Evolutionary conservation across 2,888 invertebrate species (phyloP).

Genomic region (Caenorhabditis japonica): DNA sequence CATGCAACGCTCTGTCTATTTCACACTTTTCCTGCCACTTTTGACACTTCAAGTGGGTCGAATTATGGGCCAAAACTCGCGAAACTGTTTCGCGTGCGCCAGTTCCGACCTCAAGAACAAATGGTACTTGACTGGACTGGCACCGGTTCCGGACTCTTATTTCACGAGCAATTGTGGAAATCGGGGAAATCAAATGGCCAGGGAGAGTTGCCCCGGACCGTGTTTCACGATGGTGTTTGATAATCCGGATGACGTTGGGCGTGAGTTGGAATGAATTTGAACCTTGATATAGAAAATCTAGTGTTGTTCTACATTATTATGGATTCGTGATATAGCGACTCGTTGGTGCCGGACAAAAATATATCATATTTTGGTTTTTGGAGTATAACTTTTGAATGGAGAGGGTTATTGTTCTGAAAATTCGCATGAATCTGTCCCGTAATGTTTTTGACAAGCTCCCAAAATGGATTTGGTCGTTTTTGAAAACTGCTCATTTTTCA

Average conservation of each 20-base stretch:
- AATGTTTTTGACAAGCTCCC: no score
- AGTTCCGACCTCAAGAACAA: conserved; percentile 34
- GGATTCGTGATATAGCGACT: no score
- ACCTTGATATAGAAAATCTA: no score
- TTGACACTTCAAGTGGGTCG: not conserved
- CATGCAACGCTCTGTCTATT: not conserved
- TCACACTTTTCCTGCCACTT: not conserved
- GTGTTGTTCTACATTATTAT: no score
- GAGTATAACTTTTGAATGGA: no score
- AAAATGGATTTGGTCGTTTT: no score
- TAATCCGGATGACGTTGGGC: conserved; percentile 52
- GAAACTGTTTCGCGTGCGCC: conserved; percentile 34
- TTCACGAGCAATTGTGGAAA: conserved; percentile 15
- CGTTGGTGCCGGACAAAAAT: no score
- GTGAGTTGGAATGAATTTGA: no score
- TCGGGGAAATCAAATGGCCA: not conserved
- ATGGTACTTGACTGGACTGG: conserved; percentile 63
- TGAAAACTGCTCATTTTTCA: no score
- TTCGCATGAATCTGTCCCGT: no score
- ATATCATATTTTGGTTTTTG: no score
- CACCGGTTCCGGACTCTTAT: conserved; percentile 42
- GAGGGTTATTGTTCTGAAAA: no score
- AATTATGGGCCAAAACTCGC: conserved; percentile 4
- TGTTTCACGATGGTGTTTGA: conserved; percentile 58
- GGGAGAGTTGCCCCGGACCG: conserved; percentile 58